Evolutionary conservation across 2,113 vertebrate genomes (phyloP), one percentile per base, ranked within the genome.

Genomic region (Phaetusa simplex): DNA sequence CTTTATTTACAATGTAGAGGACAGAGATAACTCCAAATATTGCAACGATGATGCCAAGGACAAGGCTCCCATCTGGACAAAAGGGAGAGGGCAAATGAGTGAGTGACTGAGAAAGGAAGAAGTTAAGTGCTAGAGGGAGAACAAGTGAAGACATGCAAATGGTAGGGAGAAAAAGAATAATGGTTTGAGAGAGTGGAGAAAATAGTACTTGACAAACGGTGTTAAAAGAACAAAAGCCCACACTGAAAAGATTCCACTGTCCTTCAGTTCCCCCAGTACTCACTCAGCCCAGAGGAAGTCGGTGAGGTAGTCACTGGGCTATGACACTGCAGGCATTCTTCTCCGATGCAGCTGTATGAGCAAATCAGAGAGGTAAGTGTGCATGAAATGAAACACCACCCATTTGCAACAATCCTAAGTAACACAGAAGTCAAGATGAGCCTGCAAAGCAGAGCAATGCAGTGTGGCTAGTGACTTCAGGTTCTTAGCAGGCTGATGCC

Each of bases 321-420:
- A 55, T 70, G 93, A 43, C 70, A 86, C 30, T 22, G 23, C 73
- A 95, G 34, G 45, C 97, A 98, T 24, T 96, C 95, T 64, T 95
- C 93, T 58, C 52, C 83, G 64, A 3, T 43, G 65, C 97, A 98
- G 38, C 97, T 98, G 86, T 59, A 96, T 84, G n/a, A 89, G 19
- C 2, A 4, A 69, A 81, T 67, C 47, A 82, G 73, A 87, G 34
- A 84, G 15, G 29, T 82, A 26, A 82, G 77, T 5, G 3, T 34
- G 53, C 5, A 3, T 42, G 14, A 71, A 74, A 40, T 17, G 9
- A 64, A 69, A 86, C 55, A 50, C 6, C 5, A 77, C 49, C 27
- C 66, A 62, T 69, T 26, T 90, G 36, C 8, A 13, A n/a, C 27
- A 56, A 59, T 50, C 43, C 23, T 59, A 84, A 53, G 34, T 42